Evolutionary conservation across 2,113 vertebrate species (phyloP).

Genomic region (Notechis scutatus): DNA sequence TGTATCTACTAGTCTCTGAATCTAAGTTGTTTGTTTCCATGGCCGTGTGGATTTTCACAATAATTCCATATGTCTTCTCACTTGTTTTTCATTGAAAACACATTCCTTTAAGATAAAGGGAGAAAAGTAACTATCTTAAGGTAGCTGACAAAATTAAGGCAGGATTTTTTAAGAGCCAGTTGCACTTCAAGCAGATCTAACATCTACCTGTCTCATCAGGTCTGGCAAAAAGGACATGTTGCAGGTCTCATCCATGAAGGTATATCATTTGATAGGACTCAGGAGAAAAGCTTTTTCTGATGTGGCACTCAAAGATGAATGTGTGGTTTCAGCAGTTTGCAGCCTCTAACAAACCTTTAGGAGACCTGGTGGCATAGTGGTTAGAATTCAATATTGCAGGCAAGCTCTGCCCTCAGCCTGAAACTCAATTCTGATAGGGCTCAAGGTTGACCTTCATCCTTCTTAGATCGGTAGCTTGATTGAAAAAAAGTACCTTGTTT

Average conservation of each 20-base stretch:
- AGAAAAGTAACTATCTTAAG: not conserved
- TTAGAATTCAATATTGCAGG: not conserved
- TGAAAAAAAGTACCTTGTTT: not conserved
- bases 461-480: not conserved
- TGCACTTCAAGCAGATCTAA: not conserved
- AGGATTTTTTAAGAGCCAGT: not conserved
- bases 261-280: not conserved
- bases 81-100: not conserved
- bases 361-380: not conserved
- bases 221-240: not conserved
- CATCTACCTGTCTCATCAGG: not conserved
- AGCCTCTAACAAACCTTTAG: not conserved
- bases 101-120: not conserved
- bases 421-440: not conserved
- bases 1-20: not conserved
- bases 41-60: not conserved
- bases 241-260: not conserved
- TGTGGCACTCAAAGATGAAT: not conserved
- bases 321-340: not conserved
- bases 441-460: not conserved
- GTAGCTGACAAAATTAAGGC: not conserved
- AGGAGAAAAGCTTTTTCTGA: not conserved
- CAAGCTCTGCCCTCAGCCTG: not conserved
- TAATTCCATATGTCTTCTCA: not conserved
- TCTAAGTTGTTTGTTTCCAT: not conserved